Conservation (phyloP, 1,140 invertebrate species). For the Drosophila leontia region DNA sequence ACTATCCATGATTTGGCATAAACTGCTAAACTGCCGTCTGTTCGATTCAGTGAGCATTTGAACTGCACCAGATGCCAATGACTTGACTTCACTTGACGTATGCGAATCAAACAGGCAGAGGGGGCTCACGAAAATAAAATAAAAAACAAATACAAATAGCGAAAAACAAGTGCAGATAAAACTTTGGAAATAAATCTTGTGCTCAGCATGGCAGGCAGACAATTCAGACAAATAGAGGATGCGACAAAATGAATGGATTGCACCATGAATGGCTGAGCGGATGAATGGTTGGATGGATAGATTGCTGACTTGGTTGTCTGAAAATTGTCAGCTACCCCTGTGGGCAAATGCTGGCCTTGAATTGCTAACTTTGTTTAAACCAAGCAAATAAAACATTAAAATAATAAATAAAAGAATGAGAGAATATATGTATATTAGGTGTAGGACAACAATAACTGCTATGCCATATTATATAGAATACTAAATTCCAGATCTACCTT, state of each 20-base stretch:
- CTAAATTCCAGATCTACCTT: no score
- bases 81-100: conserved; percentile 82
- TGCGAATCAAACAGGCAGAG: conserved; percentile 65
- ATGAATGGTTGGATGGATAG: conserved; percentile 47
- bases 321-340: conserved; percentile 32
- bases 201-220: conserved; percentile 49
- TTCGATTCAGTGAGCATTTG: conserved; percentile 74
- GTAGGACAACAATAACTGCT: background rate
- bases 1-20: conserved; percentile 75
- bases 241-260: conserved; percentile 53
- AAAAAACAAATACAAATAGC: conserved; percentile 25
- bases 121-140: conserved; percentile 32
- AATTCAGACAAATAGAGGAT: conserved; percentile 53
- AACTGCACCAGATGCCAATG: conserved; percentile 83
- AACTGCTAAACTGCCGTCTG: conserved; percentile 42
- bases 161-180: conserved; percentile 48
- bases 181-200: conserved; percentile 51
- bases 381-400: background rate
- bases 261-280: conserved; percentile 41
- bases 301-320: conserved; percentile 44
- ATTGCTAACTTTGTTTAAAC: background rate
- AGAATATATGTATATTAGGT: background rate
- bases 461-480: no score
- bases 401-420: background rate
- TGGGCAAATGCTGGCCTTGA: conserved; percentile 29